phyloP scores from a whole-genome alignment of 1,140 invertebrate genomes.

The Acromyrmex charruanus region DNA sequence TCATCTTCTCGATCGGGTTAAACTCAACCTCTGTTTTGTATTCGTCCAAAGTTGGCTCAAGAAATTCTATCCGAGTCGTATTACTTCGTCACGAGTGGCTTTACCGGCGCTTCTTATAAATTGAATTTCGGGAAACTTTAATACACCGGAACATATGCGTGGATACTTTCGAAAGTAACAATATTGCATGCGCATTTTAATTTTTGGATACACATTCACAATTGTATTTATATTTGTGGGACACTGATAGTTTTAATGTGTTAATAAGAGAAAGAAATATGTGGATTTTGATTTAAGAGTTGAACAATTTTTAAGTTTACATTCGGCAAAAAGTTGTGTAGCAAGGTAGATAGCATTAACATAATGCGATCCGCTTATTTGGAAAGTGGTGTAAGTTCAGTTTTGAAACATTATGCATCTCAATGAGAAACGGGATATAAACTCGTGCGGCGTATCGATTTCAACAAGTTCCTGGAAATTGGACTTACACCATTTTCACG shows the following conservation, averaged over 20 bases:
- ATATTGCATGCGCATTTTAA: neutral
- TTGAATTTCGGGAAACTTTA: conserved; percentile 49
- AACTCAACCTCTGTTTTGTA: conserved; percentile 54
- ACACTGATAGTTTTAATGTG: neutral
- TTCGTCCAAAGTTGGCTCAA: conserved; percentile 48
- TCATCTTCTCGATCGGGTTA: conserved; percentile 29
- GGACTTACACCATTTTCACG: conserved; percentile 15
- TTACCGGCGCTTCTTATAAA: conserved; percentile 57
- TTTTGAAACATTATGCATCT: conserved; percentile 57
- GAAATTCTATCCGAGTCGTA: conserved; percentile 56
- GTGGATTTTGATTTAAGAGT: conserved; percentile 1
- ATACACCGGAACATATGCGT: conserved; percentile 5
- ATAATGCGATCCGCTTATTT: conserved; percentile 49
- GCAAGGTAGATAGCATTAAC: conserved; percentile 7
- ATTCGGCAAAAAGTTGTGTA: neutral
- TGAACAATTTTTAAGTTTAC: neutral
- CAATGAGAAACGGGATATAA: conserved; percentile 52
- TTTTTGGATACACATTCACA: neutral
- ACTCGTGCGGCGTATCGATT: conserved; percentile 32
- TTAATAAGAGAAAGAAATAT: neutral
- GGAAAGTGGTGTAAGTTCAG: conserved; percentile 47
- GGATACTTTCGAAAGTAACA: neutral
- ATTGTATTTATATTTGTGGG: neutral
- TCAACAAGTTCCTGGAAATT: conserved; percentile 49
- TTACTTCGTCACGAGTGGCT: conserved; percentile 42